Conservation (phyloP, 1,140 invertebrate species). For the Leptinotarsa defecta region DNA sequence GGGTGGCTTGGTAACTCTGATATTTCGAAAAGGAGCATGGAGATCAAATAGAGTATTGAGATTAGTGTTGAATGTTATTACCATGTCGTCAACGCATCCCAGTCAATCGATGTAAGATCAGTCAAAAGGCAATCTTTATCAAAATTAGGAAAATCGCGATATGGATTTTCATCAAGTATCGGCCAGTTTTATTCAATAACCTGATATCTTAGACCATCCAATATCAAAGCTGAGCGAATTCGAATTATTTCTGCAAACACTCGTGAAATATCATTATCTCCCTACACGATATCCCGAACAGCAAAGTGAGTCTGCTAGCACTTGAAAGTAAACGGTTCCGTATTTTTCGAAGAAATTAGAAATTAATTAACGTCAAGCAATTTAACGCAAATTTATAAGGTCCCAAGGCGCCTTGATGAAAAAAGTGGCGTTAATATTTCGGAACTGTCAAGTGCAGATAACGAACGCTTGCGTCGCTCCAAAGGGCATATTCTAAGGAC, state of each 20-base stretch:
- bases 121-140: no score
- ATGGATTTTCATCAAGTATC: no score
- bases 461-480: background rate
- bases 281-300: background rate
- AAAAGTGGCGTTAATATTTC: slow-evolving; percentile 3
- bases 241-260: background rate
- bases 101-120: no score
- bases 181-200: no score
- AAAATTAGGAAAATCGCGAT: no score
- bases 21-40: no score
- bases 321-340: background rate
- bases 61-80: no score
- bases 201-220: no score
- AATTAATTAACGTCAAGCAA: slow-evolving; percentile 6
- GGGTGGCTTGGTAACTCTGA: no score
- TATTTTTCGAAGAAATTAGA: slow-evolving; percentile 4
- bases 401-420: background rate
- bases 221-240: background rate
- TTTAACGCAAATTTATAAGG: slow-evolving; percentile 6
- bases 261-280: background rate
- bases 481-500: no score
- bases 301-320: background rate
- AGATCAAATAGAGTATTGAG: no score
- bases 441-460: slow-evolving; percentile 1
- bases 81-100: no score